phyloP scores from a whole-genome alignment of 2,888 invertebrate species.

The Eupithecia exiguata region DNA sequence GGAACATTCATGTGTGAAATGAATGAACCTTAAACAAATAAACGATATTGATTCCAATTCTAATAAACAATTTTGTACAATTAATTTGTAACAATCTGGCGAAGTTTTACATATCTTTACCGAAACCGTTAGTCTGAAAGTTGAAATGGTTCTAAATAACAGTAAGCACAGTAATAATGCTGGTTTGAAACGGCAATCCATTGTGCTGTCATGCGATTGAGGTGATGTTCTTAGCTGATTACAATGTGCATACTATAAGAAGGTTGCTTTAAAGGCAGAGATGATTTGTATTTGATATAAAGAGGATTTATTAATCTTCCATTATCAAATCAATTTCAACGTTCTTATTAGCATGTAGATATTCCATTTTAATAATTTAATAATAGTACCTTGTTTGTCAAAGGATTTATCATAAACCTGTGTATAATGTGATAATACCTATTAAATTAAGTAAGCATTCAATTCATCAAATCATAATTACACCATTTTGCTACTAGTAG shows the following conservation, averaged over 20 bases:
- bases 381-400: not conserved
- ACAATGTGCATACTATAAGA: slow-evolving; percentile 19
- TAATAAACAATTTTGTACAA: not conserved
- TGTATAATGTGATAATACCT: not conserved
- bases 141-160: slow-evolving; percentile 41
- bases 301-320: not conserved
- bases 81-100: not conserved
- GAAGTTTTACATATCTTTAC: slow-evolving; percentile 10
- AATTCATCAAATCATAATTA: not conserved
- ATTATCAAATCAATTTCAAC: not conserved
- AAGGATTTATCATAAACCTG: not conserved
- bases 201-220: slow-evolving; percentile 42
- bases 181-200: slow-evolving; percentile 40
- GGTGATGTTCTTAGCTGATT: slow-evolving; percentile 25
- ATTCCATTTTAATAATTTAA: not conserved
- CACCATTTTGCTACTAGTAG: not conserved
- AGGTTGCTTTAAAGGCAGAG: slow-evolving; percentile 6
- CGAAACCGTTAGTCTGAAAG: slow-evolving; percentile 37
- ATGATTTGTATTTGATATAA: not conserved
- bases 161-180: slow-evolving; percentile 33
- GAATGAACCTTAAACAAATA: too few species aligned
- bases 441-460: too few species aligned
- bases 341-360: not conserved
- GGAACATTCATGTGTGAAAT: too few species aligned
- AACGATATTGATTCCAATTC: not conserved